Evolutionary conservation across 2,797 vertebrate species (phyloP).

Genomic region (Micrastur ruficollis): DNA sequence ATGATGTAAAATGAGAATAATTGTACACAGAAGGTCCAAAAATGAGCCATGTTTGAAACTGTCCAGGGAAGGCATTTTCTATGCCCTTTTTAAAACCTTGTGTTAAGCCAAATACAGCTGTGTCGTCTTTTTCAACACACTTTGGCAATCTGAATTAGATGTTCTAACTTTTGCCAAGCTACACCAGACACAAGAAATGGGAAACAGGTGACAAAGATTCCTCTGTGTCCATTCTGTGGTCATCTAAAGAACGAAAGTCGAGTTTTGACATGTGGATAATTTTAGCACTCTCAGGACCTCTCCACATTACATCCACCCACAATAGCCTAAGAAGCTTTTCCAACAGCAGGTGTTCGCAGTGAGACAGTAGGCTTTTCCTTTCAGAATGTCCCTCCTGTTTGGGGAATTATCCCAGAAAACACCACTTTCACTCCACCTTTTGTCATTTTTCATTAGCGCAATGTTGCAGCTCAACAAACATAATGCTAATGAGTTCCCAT

Average conservation of each 20-base stretch:
- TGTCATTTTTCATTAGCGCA: not conserved
- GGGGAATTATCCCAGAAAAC: not conserved
- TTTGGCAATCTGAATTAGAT: not conserved
- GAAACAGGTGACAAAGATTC: not conserved
- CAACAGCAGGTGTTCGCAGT: not conserved
- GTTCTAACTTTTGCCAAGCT: not conserved
- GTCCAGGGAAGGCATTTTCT: not conserved
- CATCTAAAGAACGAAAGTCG: not conserved
- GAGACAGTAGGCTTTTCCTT: not conserved
- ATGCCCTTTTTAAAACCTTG: not conserved
- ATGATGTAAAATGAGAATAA: not conserved
- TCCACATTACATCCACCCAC: not conserved
- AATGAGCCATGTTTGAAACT: not conserved
- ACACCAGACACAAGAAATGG: not conserved
- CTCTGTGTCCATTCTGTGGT: not conserved
- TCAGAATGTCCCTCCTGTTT: not conserved
- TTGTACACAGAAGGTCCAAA: not conserved
- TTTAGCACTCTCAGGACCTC: not conserved
- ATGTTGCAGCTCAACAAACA: not conserved
- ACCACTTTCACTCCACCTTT: not conserved
- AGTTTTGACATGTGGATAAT: not conserved
- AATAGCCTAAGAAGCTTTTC: not conserved
- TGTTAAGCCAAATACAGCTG: not conserved
- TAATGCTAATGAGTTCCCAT: not conserved
- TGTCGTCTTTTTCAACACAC: not conserved